phyloP scores from a whole-genome alignment of 1,140 invertebrate genomes.

The Leptopilina clavipes region DNA sequence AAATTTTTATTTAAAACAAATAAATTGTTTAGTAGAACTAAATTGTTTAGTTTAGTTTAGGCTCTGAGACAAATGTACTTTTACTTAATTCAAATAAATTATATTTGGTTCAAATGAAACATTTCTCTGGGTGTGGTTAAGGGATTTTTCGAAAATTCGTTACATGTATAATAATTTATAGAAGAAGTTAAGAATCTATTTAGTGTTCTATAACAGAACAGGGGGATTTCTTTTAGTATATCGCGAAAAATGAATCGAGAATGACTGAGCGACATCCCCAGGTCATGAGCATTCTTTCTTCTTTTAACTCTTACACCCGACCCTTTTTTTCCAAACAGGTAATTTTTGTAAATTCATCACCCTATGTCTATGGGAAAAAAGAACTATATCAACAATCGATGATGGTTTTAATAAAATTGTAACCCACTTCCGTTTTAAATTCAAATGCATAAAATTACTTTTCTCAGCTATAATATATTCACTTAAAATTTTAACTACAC shows the following conservation, averaged over 20 bases:
- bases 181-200: constrained; percentile 16
- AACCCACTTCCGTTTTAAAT: not conserved
- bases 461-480: no score
- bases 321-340: constrained; percentile 22
- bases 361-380: constrained; percentile 25
- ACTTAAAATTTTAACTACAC: no score
- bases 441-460: not conserved
- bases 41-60: no score
- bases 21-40: no score
- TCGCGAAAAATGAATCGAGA: constrained; percentile 27
- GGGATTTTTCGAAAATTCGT: constrained; percentile 32
- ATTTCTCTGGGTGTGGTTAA: no score
- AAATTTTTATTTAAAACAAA: no score
- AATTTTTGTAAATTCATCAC: constrained; percentile 34
- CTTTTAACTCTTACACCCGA: not conserved
- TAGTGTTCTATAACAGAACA: not conserved
- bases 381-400: not conserved
- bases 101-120: no score
- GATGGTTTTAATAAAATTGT: not conserved
- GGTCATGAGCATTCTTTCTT: constrained; percentile 18
- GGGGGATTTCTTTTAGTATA: not conserved
- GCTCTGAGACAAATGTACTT: no score
- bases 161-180: not conserved
- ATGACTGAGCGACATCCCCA: constrained; percentile 28
- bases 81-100: no score